Base-by-base conservation (phyloP, 2,888 invertebrate genomes). In the Lobophora halterata region DNA sequence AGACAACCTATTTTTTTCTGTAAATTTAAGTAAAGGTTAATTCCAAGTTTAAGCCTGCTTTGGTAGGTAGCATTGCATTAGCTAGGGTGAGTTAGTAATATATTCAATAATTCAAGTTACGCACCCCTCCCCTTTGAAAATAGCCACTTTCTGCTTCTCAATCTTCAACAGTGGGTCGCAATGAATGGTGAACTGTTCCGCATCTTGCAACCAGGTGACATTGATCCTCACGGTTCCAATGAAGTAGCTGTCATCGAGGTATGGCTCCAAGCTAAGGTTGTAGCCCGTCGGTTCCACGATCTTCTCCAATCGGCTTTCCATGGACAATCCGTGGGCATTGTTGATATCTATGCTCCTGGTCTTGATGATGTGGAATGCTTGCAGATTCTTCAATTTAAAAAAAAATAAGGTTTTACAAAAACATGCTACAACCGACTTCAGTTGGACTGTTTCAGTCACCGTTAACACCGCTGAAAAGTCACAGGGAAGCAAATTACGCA, bases 181-280 rank as follows among this genome's bases (percentile, higher is more conserved):
- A 60, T 94, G 93, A 0, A 95, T 69, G 0, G 81, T 88, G 30
- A 95, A 89, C 58, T 90, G 89, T 39, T 91, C 89, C 0, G 91
- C 83, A 4, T 89, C 88, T 27, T 89, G 81, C 11, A 88, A 78
- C 89, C 93, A 93, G 1, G 90, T 91, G 8, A 93, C 74, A 59
- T 93, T 91, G 49, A 95, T 93, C 51, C 83, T 87, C 0, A 95
- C 91, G 31, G 85, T 80, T 0, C 95, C 95, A 35, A 87, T 89
- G 63, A 93, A 95, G 5, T 88, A 80, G 0, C 89, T 90, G 30
- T 92, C 90, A 18, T 90, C 90, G 0, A 92, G 77, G 42, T 90
- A 90, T 0, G 94, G 93, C 39, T 92, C 89, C 5, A 95, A 62
- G 37, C 92, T 89, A 14, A 95, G 59, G 10, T 88, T 85, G 65